Evolutionary conservation across 2,797 vertebrate species (phyloP).

Genomic region (Pyrrhura leucotis): DNA sequence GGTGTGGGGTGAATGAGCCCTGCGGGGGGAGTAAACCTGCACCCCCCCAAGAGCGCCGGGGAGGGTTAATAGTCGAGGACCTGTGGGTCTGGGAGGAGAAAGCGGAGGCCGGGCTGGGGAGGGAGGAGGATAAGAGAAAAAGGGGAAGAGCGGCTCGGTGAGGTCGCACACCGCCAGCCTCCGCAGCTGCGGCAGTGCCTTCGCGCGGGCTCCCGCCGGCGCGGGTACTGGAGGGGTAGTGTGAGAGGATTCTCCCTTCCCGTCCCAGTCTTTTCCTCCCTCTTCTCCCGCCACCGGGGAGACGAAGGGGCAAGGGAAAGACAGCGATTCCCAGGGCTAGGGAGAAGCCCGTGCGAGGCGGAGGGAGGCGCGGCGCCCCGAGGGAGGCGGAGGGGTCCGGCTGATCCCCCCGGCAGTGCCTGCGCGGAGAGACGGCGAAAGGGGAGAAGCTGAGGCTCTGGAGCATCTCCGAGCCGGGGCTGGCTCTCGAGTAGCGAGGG

Average conservation of each 20-base stretch:
- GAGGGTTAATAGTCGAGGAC: constrained; percentile 18
- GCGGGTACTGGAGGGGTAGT: not conserved
- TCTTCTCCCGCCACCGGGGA: not conserved
- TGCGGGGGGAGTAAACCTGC: not conserved
- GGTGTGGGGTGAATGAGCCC: not conserved
- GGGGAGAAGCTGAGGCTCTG: not conserved
- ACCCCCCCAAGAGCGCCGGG: not conserved
- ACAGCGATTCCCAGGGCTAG: not conserved
- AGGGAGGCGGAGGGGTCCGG: not conserved
- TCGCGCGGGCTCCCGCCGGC: not conserved
- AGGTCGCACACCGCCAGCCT: not conserved
- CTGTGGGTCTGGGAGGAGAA: constrained; percentile 55
- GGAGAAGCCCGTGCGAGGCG: not conserved
- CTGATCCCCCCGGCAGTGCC: not conserved
- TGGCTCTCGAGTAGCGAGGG: not conserved
- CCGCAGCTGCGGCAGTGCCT: not conserved
- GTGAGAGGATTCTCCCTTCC: not conserved
- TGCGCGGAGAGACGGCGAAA: not conserved
- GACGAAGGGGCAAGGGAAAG: not conserved
- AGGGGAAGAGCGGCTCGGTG: not conserved
- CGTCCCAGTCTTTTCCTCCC: not conserved
- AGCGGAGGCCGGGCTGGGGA: constrained; percentile 31
- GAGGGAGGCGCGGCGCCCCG: not conserved
- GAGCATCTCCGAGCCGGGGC: not conserved
- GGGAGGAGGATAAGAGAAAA: not conserved